Evolutionary conservation across 2,797 vertebrate species (phyloP).

Genomic region (Gallinago stenura): DNA sequence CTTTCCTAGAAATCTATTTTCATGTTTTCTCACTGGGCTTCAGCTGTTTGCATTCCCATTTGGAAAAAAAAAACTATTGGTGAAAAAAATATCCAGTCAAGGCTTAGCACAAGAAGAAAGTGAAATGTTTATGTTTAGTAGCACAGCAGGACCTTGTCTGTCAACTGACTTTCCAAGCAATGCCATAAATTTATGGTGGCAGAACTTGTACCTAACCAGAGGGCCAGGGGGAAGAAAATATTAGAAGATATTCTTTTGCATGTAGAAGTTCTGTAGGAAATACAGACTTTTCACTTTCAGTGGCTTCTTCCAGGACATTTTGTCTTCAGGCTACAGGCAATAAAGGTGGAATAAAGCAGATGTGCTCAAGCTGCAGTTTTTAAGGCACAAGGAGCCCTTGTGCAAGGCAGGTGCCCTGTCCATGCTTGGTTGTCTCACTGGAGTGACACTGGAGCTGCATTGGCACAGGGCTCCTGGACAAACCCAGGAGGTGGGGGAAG

Average conservation of each 20-base stretch:
- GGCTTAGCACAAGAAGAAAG: not conserved
- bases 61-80: not conserved
- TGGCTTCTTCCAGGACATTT: not conserved
- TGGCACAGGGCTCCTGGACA: not conserved
- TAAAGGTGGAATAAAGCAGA: not conserved
- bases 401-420: not conserved
- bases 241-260: not conserved
- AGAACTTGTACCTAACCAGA: not conserved
- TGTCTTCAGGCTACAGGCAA: not conserved
- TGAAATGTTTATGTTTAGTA: not conserved
- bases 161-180: constrained; percentile 8
- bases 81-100: not conserved
- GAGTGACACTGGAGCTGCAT: rapidly evolving
- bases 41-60: constrained; percentile 63
- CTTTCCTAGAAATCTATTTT: constrained; percentile 65
- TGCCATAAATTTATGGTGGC: not conserved
- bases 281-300: not conserved
- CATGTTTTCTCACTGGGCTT: constrained; percentile 31
- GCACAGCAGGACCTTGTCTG: constrained; percentile 39
- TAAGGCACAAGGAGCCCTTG: not conserved
- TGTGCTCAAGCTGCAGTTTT: not conserved
- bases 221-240: not conserved
- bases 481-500: not conserved
- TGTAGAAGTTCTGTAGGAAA: not conserved
- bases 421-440: not conserved